A percentile compares a stretch with the other conserved stretches of the same genome.
These are phyloP conservation scores for Onchidella celtica DNA, from an alignment of 2,888 invertebrate genomes.

Conservation along the genomic window DNA sequence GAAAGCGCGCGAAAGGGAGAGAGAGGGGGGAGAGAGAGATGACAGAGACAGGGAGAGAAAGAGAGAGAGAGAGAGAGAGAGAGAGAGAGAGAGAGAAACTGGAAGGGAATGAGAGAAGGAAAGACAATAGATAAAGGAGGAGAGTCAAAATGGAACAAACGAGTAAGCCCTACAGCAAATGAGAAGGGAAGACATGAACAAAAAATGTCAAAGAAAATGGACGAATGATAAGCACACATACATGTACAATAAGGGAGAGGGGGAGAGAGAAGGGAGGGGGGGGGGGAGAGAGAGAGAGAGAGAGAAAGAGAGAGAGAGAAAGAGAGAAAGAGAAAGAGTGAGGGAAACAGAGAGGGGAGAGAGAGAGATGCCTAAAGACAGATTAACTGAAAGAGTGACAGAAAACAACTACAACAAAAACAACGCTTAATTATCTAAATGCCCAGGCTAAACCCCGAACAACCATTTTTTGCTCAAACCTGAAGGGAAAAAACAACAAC, in stretches of 20 bases:
- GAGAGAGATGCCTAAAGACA: background rate
- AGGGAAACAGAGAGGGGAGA: background rate
- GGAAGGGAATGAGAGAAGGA: too few relatives aligned
- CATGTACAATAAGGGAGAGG: background rate
- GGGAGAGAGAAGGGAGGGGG: background rate
- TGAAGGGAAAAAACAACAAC: too few relatives aligned
- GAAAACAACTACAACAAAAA: too few relatives aligned
- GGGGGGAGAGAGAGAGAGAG: constrained; percentile 15
- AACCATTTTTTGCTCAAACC: too few relatives aligned
- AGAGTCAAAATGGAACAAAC: background rate
- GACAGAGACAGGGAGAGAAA: too few relatives aligned
- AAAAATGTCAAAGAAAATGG: background rate
- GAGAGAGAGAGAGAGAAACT: too few relatives aligned
- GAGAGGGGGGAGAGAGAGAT: too few relatives aligned
- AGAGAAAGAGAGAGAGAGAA: constrained; percentile 7
- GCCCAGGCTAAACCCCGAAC: too few relatives aligned
- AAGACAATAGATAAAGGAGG: too few relatives aligned
- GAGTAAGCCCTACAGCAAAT: background rate
- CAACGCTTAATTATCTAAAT: too few relatives aligned
- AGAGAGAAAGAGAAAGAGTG: background rate
- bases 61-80: too few relatives aligned
- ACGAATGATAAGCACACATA: background rate
- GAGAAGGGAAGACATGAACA: background rate
- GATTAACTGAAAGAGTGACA: background rate
- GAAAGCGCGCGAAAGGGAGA: too few relatives aligned